phyloP scores from a whole-genome alignment of 2,797 vertebrate genomes.

The Heteromormyrus szaboi region DNA sequence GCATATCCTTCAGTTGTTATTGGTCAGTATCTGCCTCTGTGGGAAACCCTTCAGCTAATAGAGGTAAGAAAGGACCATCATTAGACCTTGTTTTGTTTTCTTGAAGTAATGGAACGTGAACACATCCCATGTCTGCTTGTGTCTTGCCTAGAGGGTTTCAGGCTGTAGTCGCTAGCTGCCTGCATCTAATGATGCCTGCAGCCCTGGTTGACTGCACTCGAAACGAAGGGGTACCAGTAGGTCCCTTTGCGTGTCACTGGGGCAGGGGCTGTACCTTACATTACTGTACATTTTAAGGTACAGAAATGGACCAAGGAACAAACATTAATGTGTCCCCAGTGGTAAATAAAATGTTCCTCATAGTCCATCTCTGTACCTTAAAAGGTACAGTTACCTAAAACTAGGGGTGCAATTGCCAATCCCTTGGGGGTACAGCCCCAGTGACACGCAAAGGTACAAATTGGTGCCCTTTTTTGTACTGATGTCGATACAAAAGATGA shows the following conservation, averaged over 20 bases:
- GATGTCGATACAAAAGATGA: not conserved
- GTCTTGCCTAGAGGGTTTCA: not conserved
- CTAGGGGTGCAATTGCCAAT: not conserved
- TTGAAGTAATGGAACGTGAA: not conserved
- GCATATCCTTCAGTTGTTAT: slow-evolving; percentile 49
- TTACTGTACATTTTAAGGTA: not conserved
- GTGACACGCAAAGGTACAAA: not conserved
- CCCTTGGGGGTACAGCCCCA: not conserved
- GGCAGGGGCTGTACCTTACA: not conserved
- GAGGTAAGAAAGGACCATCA: slow-evolving; percentile 41
- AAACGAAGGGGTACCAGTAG: not conserved
- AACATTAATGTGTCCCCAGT: not conserved
- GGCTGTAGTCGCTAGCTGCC: not conserved
- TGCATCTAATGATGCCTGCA: not conserved
- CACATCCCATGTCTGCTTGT: not conserved
- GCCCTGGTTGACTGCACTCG: not conserved
- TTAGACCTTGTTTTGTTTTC: not conserved
- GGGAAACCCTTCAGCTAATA: slow-evolving; percentile 55
- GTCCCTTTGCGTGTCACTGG: not conserved
- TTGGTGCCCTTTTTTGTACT: not conserved
- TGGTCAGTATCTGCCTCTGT: slow-evolving; percentile 59
- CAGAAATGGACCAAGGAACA: not conserved
- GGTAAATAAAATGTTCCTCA: not conserved
- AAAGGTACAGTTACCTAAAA: not conserved
- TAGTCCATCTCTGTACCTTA: not conserved